Conservation (phyloP, 2,888 invertebrate genomes). For the Myopa tessellatipennis region DNA sequence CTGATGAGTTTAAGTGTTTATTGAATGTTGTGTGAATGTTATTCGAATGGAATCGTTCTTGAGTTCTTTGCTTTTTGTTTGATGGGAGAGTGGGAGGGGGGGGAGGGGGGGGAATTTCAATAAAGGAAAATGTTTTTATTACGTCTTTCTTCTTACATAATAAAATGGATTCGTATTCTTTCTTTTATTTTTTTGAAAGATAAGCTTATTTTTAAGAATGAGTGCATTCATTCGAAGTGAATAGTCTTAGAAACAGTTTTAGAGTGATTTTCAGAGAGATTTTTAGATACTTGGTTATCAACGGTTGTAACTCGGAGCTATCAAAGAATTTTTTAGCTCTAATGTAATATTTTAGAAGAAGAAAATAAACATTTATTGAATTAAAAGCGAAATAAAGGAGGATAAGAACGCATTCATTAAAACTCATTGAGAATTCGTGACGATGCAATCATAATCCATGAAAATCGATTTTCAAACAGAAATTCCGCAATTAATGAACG, state of each 20-base stretch:
- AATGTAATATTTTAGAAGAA: too few species aligned
- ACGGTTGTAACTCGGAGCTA: too few species aligned
- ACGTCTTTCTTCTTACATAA: background rate
- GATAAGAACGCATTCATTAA: background rate
- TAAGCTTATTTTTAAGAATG: background rate
- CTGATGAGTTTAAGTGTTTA: too few species aligned
- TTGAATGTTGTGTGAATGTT: too few species aligned
- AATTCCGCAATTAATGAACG: background rate
- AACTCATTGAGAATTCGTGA: slow-evolving; percentile 3
- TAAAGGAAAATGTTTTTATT: background rate
- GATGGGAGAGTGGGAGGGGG: too few species aligned
- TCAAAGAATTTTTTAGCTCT: too few species aligned
- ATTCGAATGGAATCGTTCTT: too few species aligned
- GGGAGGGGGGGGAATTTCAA: too few species aligned
- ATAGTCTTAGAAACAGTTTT: background rate
- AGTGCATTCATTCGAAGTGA: background rate
- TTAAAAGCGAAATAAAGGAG: too few species aligned
- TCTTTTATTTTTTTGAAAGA: background rate
- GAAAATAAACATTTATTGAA: too few species aligned
- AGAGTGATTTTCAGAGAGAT: too few species aligned
- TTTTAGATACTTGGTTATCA: too few species aligned
- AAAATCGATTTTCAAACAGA: slow-evolving; percentile 8
- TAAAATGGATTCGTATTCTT: background rate
- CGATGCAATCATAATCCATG: slow-evolving; percentile 7
- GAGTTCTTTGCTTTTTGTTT: background rate